A percentile compares a stretch with the other conserved stretches of the same genome.
phyloP scores from a whole-genome alignment of 2,888 invertebrate species.

The Panorpa germanica region DNA sequence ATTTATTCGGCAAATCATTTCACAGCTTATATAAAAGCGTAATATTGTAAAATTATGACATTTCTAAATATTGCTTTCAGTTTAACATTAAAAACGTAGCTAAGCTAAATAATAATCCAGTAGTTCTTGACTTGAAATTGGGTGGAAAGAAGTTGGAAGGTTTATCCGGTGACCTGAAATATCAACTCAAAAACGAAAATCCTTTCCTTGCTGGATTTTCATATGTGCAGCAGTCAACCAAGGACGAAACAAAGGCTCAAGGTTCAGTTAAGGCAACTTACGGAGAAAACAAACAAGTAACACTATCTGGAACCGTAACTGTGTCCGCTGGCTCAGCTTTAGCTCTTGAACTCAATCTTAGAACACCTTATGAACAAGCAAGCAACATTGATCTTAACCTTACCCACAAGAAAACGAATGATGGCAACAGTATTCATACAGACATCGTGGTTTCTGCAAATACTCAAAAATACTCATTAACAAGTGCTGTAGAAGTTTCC shows the following conservation, averaged over 20 bases:
- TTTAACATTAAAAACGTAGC: too few relatives aligned
- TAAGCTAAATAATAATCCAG: too few relatives aligned
- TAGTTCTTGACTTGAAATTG: conserved; percentile 12
- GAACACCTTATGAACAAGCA: conserved; percentile 27
- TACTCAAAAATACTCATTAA: too few relatives aligned
- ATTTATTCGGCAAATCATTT: too few relatives aligned
- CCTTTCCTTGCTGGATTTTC: conserved; percentile 18
- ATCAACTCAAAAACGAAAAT: conserved; percentile 11
- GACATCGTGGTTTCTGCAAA: conserved; percentile 31
- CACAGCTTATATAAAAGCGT: too few relatives aligned
- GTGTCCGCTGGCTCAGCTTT: conserved; percentile 22
- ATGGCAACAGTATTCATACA: conserved; percentile 32
- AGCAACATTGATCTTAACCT: conserved; percentile 30
- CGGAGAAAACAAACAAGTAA: conserved; percentile 22
- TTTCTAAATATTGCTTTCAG: too few relatives aligned
- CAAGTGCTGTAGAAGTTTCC: too few relatives aligned
- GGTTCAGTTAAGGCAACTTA: conserved; percentile 16
- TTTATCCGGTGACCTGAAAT: conserved; percentile 13
- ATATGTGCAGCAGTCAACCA: conserved; percentile 16
- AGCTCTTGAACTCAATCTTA: conserved; percentile 24
- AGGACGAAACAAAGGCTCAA: conserved; percentile 16
- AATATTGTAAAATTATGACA: too few relatives aligned
- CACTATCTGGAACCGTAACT: conserved; percentile 19
- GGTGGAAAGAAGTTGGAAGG: conserved; percentile 15
- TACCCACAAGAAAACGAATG: conserved; percentile 27